Base-by-base conservation (phyloP, 2,113 vertebrate species). In the Saguinus imperator region DNA sequence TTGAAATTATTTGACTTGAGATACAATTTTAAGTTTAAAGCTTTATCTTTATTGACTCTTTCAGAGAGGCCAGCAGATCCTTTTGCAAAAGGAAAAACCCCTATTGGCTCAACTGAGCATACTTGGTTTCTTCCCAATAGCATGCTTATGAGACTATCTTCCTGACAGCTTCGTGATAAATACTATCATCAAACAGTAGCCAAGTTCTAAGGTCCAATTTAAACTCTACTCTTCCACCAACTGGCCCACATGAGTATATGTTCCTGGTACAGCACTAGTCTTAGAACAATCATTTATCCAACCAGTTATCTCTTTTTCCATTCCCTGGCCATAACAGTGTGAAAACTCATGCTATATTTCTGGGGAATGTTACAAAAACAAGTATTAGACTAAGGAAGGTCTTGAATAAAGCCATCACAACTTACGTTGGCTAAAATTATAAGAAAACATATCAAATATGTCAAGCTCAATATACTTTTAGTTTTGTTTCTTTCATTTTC, bases 211-310 rank as follows among this genome's bases (percentile, higher is more conserved):
- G 35, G 45, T 43, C 50, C 40, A 50, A 32, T 48, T 37, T 64
- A 58, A 43, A 72, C 29, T 13, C 48, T 61, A 92, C 14, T 13
- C 64, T 73, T 81, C 64, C 10, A 16, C 9, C 35, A 4, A 10
- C 5, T 5, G 52, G 25, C 32, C 6, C 43, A 21, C 7, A 1
- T 0, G 1, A 17, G 9, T 9, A 14, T 7, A 20, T 11, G 25
- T 5, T 64, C 37, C 76, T 75, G 4, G 37, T 40, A 17, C 17
- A 55, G 27, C 18, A 43, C 10, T 13, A 3, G 2, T 10, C 2
- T n/a, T 5, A 52, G 3, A 58, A 14, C 35, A 85, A n/a, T 32
- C 1, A 43, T 27, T 43, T 89, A 35, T 45, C 40, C 37, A 57
- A 12, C 32, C 27, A 14, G 29, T 32, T 64, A 32, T 64, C 43